Percentiles rank a stretch among this genome's conserved stretches.
Evolutionary conservation across 2,888 invertebrate genomes (phyloP).

Genomic region (Dynastes grantii): DNA sequence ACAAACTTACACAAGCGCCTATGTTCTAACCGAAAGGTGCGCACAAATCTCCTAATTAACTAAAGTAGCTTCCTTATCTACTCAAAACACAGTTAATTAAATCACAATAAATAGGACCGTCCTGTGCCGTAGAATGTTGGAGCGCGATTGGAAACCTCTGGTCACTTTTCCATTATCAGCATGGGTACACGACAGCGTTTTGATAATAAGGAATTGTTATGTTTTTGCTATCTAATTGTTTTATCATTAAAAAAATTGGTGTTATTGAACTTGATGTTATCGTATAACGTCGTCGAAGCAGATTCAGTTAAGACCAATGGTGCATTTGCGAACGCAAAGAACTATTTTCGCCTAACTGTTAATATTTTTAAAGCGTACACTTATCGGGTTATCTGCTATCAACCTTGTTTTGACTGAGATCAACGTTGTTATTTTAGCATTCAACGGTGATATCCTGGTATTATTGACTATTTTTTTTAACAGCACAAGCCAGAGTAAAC

Average conservation of each 20-base stretch:
- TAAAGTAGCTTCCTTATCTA: neutral
- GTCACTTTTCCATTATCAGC: neutral
- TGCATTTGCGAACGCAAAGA: neutral
- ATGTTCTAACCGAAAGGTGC: neutral
- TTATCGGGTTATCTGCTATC: conserved; percentile 34
- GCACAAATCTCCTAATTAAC: neutral
- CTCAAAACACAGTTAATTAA: conserved; percentile 16
- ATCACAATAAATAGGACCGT: conserved; percentile 2
- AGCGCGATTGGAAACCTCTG: neutral
- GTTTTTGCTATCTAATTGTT: conserved; percentile 8
- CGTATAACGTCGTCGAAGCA: neutral
- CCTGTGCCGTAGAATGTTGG: neutral
- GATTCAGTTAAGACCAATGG: neutral
- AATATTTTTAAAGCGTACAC: neutral
- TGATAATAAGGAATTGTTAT: neutral
- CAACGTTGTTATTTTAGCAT: conserved; percentile 35
- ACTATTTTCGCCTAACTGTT: neutral
- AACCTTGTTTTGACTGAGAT: conserved; percentile 36
- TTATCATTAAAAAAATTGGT: conserved; percentile 33
- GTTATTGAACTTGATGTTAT: conserved; percentile 44
- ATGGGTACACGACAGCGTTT: conserved; percentile 9
- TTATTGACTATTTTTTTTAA: conserved; percentile 2
- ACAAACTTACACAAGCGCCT: neutral
- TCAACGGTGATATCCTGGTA: conserved; percentile 13
- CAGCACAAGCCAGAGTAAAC: conserved; percentile 23